Percentiles rank a stretch among this genome's conserved stretches.
phyloP scores from a whole-genome alignment of 2,113 vertebrate species.

The Nerophis ophidion region DNA sequence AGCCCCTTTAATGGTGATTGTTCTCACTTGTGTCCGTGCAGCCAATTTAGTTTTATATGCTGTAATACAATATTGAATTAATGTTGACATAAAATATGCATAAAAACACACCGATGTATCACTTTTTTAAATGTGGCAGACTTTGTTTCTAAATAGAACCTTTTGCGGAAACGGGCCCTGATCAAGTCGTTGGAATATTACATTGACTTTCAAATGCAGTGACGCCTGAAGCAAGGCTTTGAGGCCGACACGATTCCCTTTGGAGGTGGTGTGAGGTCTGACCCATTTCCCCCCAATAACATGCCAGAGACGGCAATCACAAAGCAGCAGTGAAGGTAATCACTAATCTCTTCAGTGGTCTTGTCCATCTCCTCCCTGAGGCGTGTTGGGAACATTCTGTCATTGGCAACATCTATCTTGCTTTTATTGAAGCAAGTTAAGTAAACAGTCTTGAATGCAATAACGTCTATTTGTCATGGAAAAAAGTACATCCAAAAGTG shows the following conservation, averaged over 20 bases:
- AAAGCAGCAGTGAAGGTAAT: slow-evolving; percentile 64
- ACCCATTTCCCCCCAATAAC: slow-evolving; percentile 65
- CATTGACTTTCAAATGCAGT: slow-evolving; percentile 70
- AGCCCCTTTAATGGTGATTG: no score
- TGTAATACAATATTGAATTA: slow-evolving; percentile 5
- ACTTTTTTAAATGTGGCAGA: slow-evolving; percentile 20
- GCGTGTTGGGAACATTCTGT: slow-evolving; percentile 22
- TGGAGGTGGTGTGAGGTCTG: slow-evolving; percentile 64
- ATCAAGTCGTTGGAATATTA: slow-evolving; percentile 69
- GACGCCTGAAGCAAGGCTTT: slow-evolving; percentile 64
- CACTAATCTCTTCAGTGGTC: slow-evolving; percentile 60
- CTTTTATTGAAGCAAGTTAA: slow-evolving; percentile 9
- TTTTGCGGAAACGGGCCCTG: slow-evolving; percentile 45
- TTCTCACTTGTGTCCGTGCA: not conserved
- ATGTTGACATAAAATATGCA: slow-evolving; percentile 36
- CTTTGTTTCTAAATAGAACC: slow-evolving; percentile 55
- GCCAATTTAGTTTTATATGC: not conserved
- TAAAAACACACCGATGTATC: slow-evolving; percentile 20
- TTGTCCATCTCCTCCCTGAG: slow-evolving; percentile 32
- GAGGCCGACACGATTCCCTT: slow-evolving; percentile 66
- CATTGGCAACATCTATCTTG: slow-evolving; percentile 25
- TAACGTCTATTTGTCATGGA: no score
- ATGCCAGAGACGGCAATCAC: slow-evolving; percentile 67
- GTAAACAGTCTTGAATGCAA: no score
- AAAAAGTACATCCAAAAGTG: no score